Conservation (phyloP, 2,113 vertebrate genomes). For the Hemichromis elongatus region DNA sequence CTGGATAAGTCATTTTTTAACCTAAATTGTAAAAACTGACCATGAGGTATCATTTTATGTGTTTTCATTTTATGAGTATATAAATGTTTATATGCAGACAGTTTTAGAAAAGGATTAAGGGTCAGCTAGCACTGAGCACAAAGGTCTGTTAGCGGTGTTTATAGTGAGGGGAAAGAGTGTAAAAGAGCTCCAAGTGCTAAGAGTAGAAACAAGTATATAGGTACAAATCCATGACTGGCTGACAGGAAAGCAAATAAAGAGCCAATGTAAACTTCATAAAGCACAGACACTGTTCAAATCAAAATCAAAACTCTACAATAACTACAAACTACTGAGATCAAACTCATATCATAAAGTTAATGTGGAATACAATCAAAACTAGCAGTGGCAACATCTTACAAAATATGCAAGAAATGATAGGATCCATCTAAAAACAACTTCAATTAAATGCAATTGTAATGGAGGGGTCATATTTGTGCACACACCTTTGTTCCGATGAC, state of each 20-base stretch:
- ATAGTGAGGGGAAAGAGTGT: not conserved
- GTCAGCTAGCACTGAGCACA: not conserved
- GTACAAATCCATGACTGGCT: no score
- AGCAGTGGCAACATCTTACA: not conserved
- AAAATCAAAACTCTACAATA: not conserved
- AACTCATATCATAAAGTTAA: not conserved
- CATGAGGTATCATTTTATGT: not conserved
- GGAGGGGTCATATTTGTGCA: not conserved
- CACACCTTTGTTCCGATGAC: slow-evolving; percentile 30
- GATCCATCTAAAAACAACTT: fast-evolving
- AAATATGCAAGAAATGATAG: fast-evolving
- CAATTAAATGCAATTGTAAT: not conserved
- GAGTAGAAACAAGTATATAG: no score
- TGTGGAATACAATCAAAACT: not conserved
- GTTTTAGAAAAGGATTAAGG: no score
- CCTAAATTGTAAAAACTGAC: not conserved
- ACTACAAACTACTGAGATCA: not conserved
- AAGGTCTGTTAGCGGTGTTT: not conserved
- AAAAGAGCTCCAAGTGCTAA: not conserved
- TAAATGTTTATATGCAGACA: not conserved
- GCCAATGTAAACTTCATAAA: fast-evolving
- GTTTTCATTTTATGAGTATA: not conserved
- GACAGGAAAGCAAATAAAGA: not conserved
- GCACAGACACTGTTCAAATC: not conserved
- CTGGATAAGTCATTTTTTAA: not conserved